Percentiles rank a stretch among this genome's conserved stretches.
These are phyloP conservation scores for Cremastobaeus sp. DNA, from an alignment of 2,888 invertebrate species.

Conservation along the genomic window DNA sequence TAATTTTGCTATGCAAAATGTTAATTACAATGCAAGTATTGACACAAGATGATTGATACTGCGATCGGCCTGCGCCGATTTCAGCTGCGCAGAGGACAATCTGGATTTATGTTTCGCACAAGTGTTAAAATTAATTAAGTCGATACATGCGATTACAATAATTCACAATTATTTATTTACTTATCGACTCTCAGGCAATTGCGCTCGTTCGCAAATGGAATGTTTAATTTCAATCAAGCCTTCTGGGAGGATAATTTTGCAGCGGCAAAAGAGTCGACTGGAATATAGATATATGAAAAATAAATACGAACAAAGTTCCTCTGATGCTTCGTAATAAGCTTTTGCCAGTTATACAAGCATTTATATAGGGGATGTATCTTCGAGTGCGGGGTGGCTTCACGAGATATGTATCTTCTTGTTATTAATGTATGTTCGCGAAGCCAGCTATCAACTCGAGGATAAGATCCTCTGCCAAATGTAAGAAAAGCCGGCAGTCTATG, in stretches of 20 bases:
- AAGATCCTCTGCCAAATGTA: constrained; percentile 66
- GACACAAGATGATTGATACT: constrained; percentile 47
- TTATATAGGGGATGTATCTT: constrained; percentile 72
- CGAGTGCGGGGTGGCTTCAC: constrained; percentile 66
- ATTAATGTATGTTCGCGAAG: constrained; percentile 76
- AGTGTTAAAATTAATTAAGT: constrained; percentile 40
- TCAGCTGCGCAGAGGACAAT: constrained; percentile 29
- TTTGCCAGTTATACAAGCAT: constrained; percentile 74
- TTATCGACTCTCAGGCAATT: too few relatives aligned
- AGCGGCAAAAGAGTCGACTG: constrained; percentile 34
- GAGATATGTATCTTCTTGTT: constrained; percentile 75
- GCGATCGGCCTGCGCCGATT: constrained; percentile 27
- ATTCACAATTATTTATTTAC: too few relatives aligned
- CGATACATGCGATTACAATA: too few relatives aligned
- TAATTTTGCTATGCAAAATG: too few relatives aligned
- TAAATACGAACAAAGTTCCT: constrained; percentile 63
- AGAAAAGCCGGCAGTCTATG: not conserved
- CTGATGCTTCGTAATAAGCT: constrained; percentile 70
- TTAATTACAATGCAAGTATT: constrained; percentile 39
- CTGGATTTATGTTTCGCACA: constrained; percentile 18
- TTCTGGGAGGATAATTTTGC: constrained; percentile 17
- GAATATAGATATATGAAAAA: constrained; percentile 60
- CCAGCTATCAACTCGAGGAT: constrained; percentile 62
- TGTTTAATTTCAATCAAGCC: too few relatives aligned
- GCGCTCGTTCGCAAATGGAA: too few relatives aligned